Evolutionary conservation across 1,140 invertebrate species (phyloP), one percentile per base, ranked within the genome.

Genomic region (Archivesica marissinica): DNA sequence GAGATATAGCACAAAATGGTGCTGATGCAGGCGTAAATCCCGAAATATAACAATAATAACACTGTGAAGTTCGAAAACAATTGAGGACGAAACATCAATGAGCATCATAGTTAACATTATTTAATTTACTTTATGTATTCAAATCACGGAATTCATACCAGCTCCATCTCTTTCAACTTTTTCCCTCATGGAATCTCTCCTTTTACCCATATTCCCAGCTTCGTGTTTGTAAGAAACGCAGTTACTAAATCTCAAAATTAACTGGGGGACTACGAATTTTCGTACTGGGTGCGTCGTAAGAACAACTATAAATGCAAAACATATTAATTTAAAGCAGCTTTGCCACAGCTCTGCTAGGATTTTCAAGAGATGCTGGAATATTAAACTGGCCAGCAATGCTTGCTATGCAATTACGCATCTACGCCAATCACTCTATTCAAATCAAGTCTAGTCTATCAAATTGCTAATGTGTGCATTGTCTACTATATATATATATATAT

Each of bases 161-260:
- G 17, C 17, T 50, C 68, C 68, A 47, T 72, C 41, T 50, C 44
- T 50, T 30, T 72, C 68, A 30, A 33, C 38, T 33, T 50, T 72
- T 44, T 72, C 68, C 7, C 23, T 44, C 0, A 20, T 30, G 0
- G 68, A 50, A 9, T 72, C 68, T 28, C 68, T 72, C 50, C 68
- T 72, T 33, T 72, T 72, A 11, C 68, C 68, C 68, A 72, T 72
- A 59, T n/a, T 59, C 25, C 50, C 17, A 20, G 15, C 23, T 54
- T 54, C 20, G 20, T 7, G 6, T 11, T 4, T 54, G 23, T 20
- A 54, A 9, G 17, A 47, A 17, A 47, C 17, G 44, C 7, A 47
- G 44, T 17, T n/a, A 17, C 44, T 9, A 47, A 47, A 47, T 7
- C 17, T 7, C 7, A 17, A 47, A 47, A 47, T 59, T 59, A 9